Evolutionary conservation across 2,888 invertebrate species (phyloP), one percentile per base, ranked within the genome.

Genomic region (Flexamia atlantica): DNA sequence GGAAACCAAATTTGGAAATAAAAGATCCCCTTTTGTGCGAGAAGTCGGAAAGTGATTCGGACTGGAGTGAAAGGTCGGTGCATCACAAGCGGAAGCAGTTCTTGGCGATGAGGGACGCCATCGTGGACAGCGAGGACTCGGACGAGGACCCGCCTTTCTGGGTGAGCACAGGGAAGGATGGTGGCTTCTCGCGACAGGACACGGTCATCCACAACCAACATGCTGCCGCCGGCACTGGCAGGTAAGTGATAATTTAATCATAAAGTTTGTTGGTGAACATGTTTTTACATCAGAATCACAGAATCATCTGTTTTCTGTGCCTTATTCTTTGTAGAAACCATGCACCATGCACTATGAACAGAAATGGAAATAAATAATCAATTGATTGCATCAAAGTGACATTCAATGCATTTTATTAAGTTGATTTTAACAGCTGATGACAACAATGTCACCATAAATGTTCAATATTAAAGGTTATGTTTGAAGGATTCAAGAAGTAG

Each of bases 71-170:
- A 28, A 86, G 86, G 83, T 87, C 88, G 42, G 81, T 88, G 70
- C 85, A 87, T 53, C 86, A 86, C 68, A 88, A 88, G 81, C 85
- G 88, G 23, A 87, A 87, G 83, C 85, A 87, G 68, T 86, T 88
- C 64, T 83, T 87, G 46, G 87, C 88, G 50, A 87, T 84, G 84
- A 20, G 85, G 50, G 85, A 83, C 10, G 76, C 81, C n/a, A 81
- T 64, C 53, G 85, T 85, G 25, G 86, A 85, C 12, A 87, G 86
- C 25, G 87, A 86, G 28, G 86, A 85, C 32, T 85, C 85, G 40
- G 87, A 86, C 60, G 87, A 87, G 28, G 87, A 88, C 83, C 87
- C 87, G 23, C 87, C 87, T n/a, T 87, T 87, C 83, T 87, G 87
- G 87, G 85, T 86, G 40, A 87, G 83, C 57, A 86, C 87, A 7